phyloP scores from a whole-genome alignment of 2,797 vertebrate species.

The Pipistrellus pygmaeus region DNA sequence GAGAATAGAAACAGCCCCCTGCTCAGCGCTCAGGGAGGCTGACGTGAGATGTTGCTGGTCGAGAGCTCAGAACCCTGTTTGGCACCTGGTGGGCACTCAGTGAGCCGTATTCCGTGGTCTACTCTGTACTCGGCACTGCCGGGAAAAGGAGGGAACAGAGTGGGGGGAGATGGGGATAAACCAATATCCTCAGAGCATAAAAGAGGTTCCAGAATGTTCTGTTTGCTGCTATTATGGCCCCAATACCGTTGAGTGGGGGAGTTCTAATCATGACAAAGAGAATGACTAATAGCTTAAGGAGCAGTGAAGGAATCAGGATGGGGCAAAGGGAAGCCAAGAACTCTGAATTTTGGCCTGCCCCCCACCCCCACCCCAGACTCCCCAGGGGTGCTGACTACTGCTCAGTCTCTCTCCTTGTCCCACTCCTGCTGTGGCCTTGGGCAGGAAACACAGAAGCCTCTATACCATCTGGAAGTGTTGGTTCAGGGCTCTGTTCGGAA shows the following conservation, averaged over 20 bases:
- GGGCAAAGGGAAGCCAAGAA: not conserved
- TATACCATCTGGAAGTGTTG: not conserved
- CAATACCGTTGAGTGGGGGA: not conserved
- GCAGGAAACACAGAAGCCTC: not conserved
- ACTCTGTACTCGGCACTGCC: not conserved
- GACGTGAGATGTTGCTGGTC: not conserved
- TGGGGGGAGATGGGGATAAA: not conserved
- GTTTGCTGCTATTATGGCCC: not conserved
- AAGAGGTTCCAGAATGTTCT: not conserved
- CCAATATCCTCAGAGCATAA: not conserved
- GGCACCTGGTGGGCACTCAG: fast-evolving
- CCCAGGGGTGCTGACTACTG: not conserved
- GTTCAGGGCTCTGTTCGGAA: not conserved
- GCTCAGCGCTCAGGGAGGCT: not conserved
- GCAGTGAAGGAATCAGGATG: not conserved
- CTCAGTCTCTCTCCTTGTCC: not conserved
- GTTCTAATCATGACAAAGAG: not conserved
- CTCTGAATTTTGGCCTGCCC: not conserved
- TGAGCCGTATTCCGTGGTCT: not conserved
- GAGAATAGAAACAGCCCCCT: not conserved
- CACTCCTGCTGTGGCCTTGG: not conserved
- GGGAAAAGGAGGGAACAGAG: not conserved
- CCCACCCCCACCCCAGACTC: fast-evolving
- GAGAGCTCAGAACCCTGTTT: fast-evolving
- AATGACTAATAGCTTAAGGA: not conserved